phyloP scores from a whole-genome alignment of 1,140 invertebrate genomes.

The Lepidostoma basale region DNA sequence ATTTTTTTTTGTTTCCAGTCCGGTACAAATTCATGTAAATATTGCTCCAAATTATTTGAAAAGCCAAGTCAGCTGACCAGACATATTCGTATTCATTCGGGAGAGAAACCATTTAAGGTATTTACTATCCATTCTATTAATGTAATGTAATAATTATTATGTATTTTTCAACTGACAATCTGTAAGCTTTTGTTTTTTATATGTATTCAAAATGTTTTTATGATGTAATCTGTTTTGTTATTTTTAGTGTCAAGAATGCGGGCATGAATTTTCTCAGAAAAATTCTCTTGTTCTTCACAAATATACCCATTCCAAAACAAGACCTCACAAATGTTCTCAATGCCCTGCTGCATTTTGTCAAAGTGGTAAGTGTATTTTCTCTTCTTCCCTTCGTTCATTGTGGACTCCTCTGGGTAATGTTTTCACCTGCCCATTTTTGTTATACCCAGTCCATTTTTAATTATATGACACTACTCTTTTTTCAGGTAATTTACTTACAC shows the following conservation, averaged over 20 bases:
- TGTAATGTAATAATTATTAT: neutral
- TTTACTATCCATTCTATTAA: neutral
- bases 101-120: slow-evolving; percentile 29
- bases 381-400: neutral
- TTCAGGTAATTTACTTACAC: slow-evolving; percentile 18
- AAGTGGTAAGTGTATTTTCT: neutral
- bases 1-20: slow-evolving; percentile 3
- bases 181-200: neutral
- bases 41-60: slow-evolving; percentile 15
- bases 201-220: neutral
- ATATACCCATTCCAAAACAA: neutral
- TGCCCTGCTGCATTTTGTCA: slow-evolving; percentile 22
- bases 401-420: neutral
- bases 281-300: slow-evolving; percentile 15
- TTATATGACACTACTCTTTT: neutral
- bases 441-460: neutral
- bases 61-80: slow-evolving; percentile 20
- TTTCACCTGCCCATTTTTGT: neutral
- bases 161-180: neutral
- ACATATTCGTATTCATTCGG: slow-evolving; percentile 23
- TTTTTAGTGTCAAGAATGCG: slow-evolving; percentile 25
- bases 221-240: neutral
- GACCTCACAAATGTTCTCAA: slow-evolving; percentile 13
- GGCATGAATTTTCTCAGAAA: slow-evolving; percentile 18
- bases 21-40: neutral